Evolutionary conservation across 2,888 invertebrate genomes (phyloP).

Genomic region (Venusia cambrica): DNA sequence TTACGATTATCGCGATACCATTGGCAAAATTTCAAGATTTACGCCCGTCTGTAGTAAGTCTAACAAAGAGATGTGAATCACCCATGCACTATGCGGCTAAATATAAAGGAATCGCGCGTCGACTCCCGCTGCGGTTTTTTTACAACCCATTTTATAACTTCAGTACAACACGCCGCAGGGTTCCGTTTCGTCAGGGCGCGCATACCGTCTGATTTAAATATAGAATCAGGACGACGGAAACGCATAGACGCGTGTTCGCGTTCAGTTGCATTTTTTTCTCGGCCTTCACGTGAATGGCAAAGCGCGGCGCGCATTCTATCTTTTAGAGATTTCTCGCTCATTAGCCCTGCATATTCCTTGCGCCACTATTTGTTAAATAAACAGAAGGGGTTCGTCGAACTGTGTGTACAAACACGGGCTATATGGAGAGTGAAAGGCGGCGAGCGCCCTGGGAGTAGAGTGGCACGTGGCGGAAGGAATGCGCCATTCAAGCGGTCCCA

Average conservation of each 20-base stretch:
- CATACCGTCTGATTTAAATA: slow-evolving; percentile 51
- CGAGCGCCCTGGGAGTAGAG: slow-evolving; percentile 34
- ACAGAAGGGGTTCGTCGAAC: slow-evolving; percentile 57
- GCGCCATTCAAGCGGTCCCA: slow-evolving; percentile 43
- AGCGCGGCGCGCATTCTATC: slow-evolving; percentile 49
- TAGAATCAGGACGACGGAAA: slow-evolving; percentile 77
- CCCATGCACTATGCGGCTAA: slow-evolving; percentile 25
- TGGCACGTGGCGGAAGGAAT: slow-evolving; percentile 52
- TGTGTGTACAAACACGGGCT: slow-evolving; percentile 51
- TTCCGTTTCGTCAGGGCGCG: slow-evolving; percentile 41
- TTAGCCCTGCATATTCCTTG: slow-evolving; percentile 44
- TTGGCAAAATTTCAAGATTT: slow-evolving; percentile 78
- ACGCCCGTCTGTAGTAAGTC: slow-evolving; percentile 76
- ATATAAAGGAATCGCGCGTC: slow-evolving; percentile 40
- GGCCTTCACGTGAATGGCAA: slow-evolving; percentile 74
- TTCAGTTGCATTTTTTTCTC: slow-evolving; percentile 48
- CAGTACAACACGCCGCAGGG: slow-evolving; percentile 37
- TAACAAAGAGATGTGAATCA: slow-evolving; percentile 65
- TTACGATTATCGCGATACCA: slow-evolving; percentile 73
- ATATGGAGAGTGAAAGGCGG: slow-evolving; percentile 66
- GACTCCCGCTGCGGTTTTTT: slow-evolving; percentile 51
- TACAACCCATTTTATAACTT: slow-evolving; percentile 42
- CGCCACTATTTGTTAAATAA: slow-evolving; percentile 50
- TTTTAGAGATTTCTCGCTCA: slow-evolving; percentile 42
- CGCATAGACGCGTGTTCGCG: slow-evolving; percentile 39